These are phyloP conservation scores for Rhinatrema bivittatum DNA, from an alignment of 2,797 vertebrate species.

Conservation along the genomic window DNA sequence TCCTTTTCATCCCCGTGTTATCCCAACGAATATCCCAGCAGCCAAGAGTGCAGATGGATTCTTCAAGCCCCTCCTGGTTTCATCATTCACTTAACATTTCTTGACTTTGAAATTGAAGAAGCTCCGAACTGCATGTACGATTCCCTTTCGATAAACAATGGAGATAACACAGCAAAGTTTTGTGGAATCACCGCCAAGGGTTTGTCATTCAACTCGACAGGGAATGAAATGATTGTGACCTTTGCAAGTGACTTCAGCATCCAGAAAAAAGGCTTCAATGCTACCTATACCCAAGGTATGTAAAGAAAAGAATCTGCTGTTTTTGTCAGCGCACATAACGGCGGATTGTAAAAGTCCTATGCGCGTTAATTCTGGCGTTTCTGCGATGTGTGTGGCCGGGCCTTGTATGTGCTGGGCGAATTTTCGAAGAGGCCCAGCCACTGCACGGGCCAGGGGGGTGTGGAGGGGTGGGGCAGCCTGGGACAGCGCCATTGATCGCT, in stretches of 20 bases:
- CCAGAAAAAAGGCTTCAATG: constrained; percentile 90
- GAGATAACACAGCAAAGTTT: constrained; percentile 62
- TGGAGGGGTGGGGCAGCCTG: no score
- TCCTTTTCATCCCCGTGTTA: constrained; percentile 84
- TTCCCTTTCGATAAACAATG: constrained; percentile 70
- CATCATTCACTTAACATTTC: constrained; percentile 85
- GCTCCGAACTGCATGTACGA: constrained; percentile 88
- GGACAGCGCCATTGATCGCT: no score
- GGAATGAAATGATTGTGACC: constrained; percentile 78
- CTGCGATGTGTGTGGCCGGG: no score
- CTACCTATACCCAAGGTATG: constrained; percentile 87
- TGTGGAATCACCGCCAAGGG: constrained; percentile 88
- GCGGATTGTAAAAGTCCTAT: no score
- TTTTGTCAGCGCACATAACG: no score
- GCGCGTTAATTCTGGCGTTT: no score
- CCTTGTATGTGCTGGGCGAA: no score
- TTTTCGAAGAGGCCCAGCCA: no score
- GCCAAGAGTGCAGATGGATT: constrained; percentile 74
- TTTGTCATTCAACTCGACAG: constrained; percentile 85
- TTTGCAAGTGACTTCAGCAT: constrained; percentile 93
- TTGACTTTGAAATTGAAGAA: constrained; percentile 92
- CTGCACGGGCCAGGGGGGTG: no score
- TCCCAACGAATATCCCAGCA: constrained; percentile 78
- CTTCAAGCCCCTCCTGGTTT: constrained; percentile 81
- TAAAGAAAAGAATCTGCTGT: constrained; percentile 23